Evolutionary conservation across 37 sponge, comb jelly and placozoan species (phyloP), one percentile per base, ranked within the genome.

Genomic region (Cliona cf. orientalis): DNA sequence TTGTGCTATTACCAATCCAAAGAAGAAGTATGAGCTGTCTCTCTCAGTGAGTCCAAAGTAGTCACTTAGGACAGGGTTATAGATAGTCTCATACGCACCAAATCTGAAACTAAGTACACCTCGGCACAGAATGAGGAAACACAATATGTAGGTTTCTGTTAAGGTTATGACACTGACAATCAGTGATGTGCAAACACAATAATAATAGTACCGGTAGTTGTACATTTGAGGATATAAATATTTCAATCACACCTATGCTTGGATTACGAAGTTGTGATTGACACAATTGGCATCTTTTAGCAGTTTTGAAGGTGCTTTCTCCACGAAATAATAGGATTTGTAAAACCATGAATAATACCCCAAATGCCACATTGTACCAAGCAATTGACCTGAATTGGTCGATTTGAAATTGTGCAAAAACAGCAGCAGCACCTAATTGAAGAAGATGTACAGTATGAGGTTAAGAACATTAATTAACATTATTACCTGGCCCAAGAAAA

Each of bases 1-100:
- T 39, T 55, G 55, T 35, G 80, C 56, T 2, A 46, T 2, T 25
- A 69, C 58, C 26, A 80, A 57, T 12, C 37, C 80, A 32, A 80
- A 68, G 37, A 83, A 83, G 75, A 83, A 83, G 41, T 83, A 83
- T 9, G 67, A 45, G 29, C 55, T 12, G 53, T 44, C 40, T 46
- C 53, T 74, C 64, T 74, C 84, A 29, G 31, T 74, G 46, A 83
- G 65, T n/a, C 88, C 92, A 92, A 87, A 92, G 53, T 79, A 71
- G 55, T 75, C 85, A 25, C 71, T 61, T 14, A 91, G 74, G 32
- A 91, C 66, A n/a, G 92, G 92, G 42, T 92, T 92, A 11, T 58
- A 59, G 12, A 92, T 65, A 2, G 92, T 87, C 38, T 92, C 92
- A 33, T 80, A 80, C 17, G 56, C 80, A 37, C 80, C 66, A 42